Evolutionary conservation across 1,140 invertebrate genomes (phyloP), one percentile per base, ranked within the genome.

Genomic region (Megathymus violae): DNA sequence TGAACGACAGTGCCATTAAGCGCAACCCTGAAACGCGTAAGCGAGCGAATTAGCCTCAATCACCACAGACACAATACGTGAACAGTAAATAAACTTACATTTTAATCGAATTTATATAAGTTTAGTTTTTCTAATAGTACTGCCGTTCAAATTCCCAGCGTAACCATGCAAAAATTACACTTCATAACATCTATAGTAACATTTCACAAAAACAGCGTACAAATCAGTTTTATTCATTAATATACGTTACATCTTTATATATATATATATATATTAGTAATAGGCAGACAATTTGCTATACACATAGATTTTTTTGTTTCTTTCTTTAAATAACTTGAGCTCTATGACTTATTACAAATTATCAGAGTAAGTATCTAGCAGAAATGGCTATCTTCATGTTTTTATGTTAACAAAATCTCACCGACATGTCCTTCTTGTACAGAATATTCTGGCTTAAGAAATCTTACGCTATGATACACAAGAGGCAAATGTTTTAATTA

Each of bases 281-380:
- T 54, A 43, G 19, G 51, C 51, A 52, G 50, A 52, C 36, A 25
- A 52, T 41, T 52, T 16, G 36, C 36, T 54, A 43, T 54, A 27
- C 15, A 41, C n/a, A 41, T 27, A 40, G 41, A 22, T 41, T 40
- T 16, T 54, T 41, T 48, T 15, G 1, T 48, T 52, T 16, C 1
- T 52, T 52, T 44, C 41, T n/a, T 31, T 31, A 34, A 38, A 52
- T 54, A 54, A 54, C 16, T 54, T 54, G 50, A 54, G 50, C 50
- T 54, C 52, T 56, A 44, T 43, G 40, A 44, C 52, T 58, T 58
- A 58, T 25, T 41, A 27, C n/a, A 19, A 31, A 44, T 44, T 3
- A 31, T 40, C 52, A 58, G 40, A 58, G 13, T 16, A 43, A 22
- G 34, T 58, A 58, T 34, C 13, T 9, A 58, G 15, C 43, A 44